Percentiles rank a stretch among this genome's conserved stretches.
Conservation (phyloP, 1,140 invertebrate genomes). For the Ctenoplectra terminalis region DNA sequence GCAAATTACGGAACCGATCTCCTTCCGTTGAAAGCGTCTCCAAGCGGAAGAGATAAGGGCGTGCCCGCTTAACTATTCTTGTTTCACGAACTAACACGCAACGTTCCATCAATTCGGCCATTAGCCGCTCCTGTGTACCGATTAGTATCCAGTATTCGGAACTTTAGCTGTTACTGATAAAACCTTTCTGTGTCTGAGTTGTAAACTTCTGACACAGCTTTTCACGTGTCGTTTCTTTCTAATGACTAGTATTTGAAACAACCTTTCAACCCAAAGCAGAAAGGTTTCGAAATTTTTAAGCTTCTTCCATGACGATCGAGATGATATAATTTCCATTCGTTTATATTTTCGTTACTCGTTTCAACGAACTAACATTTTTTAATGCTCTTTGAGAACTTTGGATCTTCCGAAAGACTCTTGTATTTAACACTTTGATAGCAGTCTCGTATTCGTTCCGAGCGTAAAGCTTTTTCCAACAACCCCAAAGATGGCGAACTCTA, state of each 20-base stretch:
- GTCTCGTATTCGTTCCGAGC: no score
- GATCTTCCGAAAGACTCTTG: no score
- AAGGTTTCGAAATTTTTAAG: no score
- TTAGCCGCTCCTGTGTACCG: conserved; percentile 19
- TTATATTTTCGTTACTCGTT: no score
- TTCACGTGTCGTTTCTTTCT: background rate
- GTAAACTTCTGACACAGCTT: background rate
- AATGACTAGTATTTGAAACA: no score
- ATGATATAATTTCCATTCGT: no score
- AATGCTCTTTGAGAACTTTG: no score
- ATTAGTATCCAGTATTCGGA: conserved; percentile 7
- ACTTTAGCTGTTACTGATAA: conserved; percentile 5
- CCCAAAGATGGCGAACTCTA: background rate
- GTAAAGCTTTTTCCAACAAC: background rate
- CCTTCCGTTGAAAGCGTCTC: background rate
- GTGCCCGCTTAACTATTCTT: conserved; percentile 39
- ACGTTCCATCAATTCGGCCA: conserved; percentile 34
- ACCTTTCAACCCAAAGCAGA: no score
- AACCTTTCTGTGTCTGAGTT: background rate
- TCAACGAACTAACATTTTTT: no score
- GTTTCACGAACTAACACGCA: conserved; percentile 34
- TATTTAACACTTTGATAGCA: no score
- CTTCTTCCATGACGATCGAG: no score
- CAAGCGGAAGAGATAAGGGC: conserved; percentile 50
- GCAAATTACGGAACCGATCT: conserved; percentile 4